These are phyloP conservation scores for Mastomys coucha DNA, from an alignment of 2,113 vertebrate species.

Conservation along the genomic window DNA sequence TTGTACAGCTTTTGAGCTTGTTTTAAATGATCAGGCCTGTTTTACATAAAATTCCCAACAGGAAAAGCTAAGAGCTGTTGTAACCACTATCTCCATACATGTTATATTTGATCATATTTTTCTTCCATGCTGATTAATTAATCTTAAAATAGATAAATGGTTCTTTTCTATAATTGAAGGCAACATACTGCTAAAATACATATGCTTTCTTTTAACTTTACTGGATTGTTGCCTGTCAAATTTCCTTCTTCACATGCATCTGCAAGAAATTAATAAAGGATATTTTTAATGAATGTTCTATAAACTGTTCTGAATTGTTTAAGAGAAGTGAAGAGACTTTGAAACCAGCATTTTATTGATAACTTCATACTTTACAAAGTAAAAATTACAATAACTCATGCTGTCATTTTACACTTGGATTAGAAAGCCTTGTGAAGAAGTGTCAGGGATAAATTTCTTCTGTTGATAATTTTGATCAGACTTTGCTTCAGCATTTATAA, in stretches of 20 bases:
- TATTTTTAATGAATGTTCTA: not conserved
- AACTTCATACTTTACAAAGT: not conserved
- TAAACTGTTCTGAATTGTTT: not conserved
- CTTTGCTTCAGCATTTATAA: not conserved
- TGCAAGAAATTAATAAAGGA: not conserved
- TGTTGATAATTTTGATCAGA: not conserved
- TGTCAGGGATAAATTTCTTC: not conserved
- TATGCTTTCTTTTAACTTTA: not conserved
- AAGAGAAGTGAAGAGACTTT: not conserved
- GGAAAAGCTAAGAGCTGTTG: conserved; percentile 43
- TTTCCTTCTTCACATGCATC: not conserved
- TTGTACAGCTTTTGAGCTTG: conserved; percentile 45
- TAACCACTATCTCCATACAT: not conserved
- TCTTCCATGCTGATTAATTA: conserved; percentile 53
- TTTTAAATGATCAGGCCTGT: conserved; percentile 55
- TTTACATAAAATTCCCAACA: conserved; percentile 1
- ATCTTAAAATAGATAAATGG: conserved; percentile 52
- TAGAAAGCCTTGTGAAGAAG: not conserved
- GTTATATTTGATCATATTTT: conserved; percentile 57
- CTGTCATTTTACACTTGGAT: not conserved
- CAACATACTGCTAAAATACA: not conserved
- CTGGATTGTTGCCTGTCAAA: not conserved
- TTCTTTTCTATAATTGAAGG: conserved; percentile 35
- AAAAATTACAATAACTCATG: not conserved
- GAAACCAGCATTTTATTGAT: not conserved